Evolutionary conservation across 2,113 vertebrate species (phyloP), one percentile per base, ranked within the genome.

Genomic region (Sitta europaea): DNA sequence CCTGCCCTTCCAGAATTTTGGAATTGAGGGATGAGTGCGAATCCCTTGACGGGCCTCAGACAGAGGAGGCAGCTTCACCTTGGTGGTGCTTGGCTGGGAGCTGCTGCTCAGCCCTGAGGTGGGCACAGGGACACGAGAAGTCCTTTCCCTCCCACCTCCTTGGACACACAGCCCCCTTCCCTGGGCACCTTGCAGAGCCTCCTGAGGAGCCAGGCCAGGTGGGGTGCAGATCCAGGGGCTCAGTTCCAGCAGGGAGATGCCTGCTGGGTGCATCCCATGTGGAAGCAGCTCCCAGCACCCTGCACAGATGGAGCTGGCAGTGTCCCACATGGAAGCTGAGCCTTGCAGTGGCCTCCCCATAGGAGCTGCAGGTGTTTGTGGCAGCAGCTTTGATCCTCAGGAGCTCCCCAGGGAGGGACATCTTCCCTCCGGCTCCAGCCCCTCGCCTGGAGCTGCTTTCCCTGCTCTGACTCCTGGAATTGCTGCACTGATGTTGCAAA

Each of bases 231-330:
- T 29, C 45, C 10, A 10, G 71, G 62, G 15, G 40, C 68, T 80
- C 73, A 21, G 45, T 48, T 43, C 29, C 14, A 2, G 45, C 15
- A 31, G 5, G 48, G 48, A 59, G 62, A 16, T 67, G 61, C 75
- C 38, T 0, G 0, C 18, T 3, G 53, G 48, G 15, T 3, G 13
- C 33, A 25, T 68, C 67, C 86, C 1, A 0, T 1, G 0, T 7
- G 3, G 51, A 17, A 20, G 71, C 36, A 78, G 54, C 78, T 78
- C 33, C 2, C 75, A 62, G 92, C 70, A 31, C 48, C 35, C 58
- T 3, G 0, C 20, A 21, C 40, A 42, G 71, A 9, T 23, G 53
- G 12, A 47, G 68, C 82, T 84, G 43, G 3, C 61, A 36, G 50
- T 42, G 7, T 71, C 78, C 58, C 18, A 1, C 5, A 0, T 3